Base-by-base conservation (phyloP, 2,888 invertebrate species). In the Papilio protenor region DNA sequence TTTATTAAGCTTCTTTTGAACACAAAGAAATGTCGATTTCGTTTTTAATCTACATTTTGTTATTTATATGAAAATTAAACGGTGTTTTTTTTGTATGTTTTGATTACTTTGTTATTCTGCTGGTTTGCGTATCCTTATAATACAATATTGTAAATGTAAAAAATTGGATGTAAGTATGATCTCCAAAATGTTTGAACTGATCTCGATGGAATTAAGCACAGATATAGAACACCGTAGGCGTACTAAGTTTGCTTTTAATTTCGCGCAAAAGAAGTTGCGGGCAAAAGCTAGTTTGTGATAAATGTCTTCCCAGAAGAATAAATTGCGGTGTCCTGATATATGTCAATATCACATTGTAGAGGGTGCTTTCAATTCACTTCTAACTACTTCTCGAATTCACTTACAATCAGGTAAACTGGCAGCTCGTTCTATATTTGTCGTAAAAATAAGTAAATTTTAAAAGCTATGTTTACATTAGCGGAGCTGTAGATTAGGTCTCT, bases 1-100 rank as follows among this genome's bases (percentile, higher is more conserved):
- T 76, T 71, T 47, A 71, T 71, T 71, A 52, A 52, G 71, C 71
- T 71, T 45, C 27, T 52, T 66, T 52, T 52, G 52, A 71, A 71
- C 27, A 52, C 33, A 27, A 71, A 71, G 27, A 27, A 71, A 70
- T 52, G 18, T 69, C 66, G 45, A 12, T 69, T 69, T 69, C 14
- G 18, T 69, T 40, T n/a, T 40, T n/a, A 69, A 45, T 69, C 40
- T 45, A 69, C 45, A 61, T 69, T 21, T n/a, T 4, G 21, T 1
- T 45, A 45, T n/a, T 21, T 14, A n/a, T 69, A 14, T 45, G 27
- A 45, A 21, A 12, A 45, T 0, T 45, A 4, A 45, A 45, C 6
- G 27, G 1, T 59, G 12, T 21, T 12, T 21, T 16, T 59, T 57
- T 59, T 12, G 21, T 6, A n/a, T n/a, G n/a, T 59, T 23, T 59